Conservation (phyloP, 1,140 invertebrate species). For the Nephila pilipes region DNA sequence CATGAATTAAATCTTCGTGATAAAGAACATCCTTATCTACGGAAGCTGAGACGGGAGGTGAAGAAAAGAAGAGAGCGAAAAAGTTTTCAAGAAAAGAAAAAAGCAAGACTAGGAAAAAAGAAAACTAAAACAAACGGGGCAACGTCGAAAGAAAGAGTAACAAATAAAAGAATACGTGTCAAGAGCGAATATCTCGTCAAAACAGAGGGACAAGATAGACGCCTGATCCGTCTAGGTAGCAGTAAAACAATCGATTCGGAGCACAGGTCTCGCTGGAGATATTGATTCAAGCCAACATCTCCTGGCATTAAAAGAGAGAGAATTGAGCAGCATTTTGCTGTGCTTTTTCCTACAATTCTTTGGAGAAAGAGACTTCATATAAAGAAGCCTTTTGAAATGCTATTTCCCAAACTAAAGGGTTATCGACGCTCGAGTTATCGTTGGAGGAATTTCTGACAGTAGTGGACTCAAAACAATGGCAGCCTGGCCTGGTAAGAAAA, state of each 20-base stretch:
- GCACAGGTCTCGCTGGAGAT: constrained; percentile 34
- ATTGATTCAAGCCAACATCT: constrained; percentile 68
- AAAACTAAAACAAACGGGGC: constrained; percentile 29
- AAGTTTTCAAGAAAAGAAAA: constrained; percentile 21
- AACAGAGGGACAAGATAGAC: constrained; percentile 74
- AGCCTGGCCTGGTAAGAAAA: constrained; percentile 46
- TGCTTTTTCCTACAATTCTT: constrained; percentile 39
- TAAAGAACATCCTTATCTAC: constrained; percentile 26
- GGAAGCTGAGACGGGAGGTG: constrained; percentile 11
- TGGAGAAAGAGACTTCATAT: constrained; percentile 39
- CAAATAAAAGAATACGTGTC: constrained; percentile 71
- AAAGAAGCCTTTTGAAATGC: constrained; percentile 69
- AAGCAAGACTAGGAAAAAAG: neutral
- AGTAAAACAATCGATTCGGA: constrained; percentile 70
- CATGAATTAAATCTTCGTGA: constrained; percentile 1
- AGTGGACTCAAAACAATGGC: constrained; percentile 65
- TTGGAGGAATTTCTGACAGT: constrained; percentile 19
- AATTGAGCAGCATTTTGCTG: constrained; percentile 20
- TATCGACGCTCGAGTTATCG: constrained; percentile 64
- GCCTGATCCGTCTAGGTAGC: constrained; percentile 71
- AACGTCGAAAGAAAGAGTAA: constrained; percentile 38
- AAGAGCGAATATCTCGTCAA: constrained; percentile 73
- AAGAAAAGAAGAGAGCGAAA: neutral
- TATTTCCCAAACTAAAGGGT: constrained; percentile 56
- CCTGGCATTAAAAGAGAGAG: constrained; percentile 67